Percentiles rank a stretch among this genome's conserved stretches.
Conservation (phyloP, 2,797 vertebrate genomes). For the Corythornis leucogaster region DNA sequence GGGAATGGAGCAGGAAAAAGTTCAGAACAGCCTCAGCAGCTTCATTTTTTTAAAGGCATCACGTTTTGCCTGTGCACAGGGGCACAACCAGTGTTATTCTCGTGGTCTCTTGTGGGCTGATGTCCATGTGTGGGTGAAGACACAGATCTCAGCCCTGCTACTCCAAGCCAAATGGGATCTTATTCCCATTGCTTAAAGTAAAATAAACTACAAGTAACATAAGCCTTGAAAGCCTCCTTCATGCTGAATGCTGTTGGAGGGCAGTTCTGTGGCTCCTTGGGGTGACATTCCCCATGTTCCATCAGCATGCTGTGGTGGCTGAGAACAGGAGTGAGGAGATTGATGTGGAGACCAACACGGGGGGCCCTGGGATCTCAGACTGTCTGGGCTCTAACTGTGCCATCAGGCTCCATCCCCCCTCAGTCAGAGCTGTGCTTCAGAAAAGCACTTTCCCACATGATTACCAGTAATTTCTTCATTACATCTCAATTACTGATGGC, state of each 20-base stretch:
- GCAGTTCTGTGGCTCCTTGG: neutral
- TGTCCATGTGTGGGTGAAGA: neutral
- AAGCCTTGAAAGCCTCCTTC: neutral
- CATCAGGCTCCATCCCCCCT: neutral
- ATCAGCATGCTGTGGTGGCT: neutral
- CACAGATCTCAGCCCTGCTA: neutral
- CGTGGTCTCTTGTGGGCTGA: neutral
- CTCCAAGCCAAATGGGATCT: neutral
- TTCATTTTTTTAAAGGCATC: neutral
- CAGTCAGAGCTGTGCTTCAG: neutral
- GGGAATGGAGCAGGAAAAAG: neutral
- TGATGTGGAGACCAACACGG: too few relatives aligned
- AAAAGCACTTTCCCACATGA: neutral
- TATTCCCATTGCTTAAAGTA: neutral
- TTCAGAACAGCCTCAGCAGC: neutral
- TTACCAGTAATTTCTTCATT: constrained; percentile 1
- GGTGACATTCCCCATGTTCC: neutral
- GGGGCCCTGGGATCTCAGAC: neutral
- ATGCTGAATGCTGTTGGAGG: neutral
- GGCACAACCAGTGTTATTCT: neutral
- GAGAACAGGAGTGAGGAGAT: neutral
- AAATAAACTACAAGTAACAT: neutral
- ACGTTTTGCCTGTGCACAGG: neutral
- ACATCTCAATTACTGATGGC: neutral
- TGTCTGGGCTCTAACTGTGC: neutral